These are phyloP conservation scores for Meriones unguiculatus DNA, from an alignment of 2,113 vertebrate species.

Conservation along the genomic window DNA sequence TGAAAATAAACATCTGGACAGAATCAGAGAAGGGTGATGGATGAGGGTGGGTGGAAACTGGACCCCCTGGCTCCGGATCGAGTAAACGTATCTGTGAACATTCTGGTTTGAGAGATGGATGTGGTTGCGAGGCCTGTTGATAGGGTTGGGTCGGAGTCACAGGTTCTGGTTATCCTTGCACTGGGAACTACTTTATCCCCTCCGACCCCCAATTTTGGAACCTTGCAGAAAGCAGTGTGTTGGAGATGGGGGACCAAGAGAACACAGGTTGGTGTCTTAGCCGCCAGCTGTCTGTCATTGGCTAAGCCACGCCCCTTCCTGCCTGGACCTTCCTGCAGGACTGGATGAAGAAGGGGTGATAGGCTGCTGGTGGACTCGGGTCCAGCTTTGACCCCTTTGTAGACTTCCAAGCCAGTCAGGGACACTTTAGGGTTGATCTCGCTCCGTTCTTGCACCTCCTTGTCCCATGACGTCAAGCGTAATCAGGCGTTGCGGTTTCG, in stretches of 20 bases:
- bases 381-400: neutral
- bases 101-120: neutral
- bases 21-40: slow-evolving; percentile 51
- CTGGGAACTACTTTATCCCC: slow-evolving; percentile 9
- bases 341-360: neutral
- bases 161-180: neutral
- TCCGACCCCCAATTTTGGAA: neutral
- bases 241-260: neutral
- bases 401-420: neutral
- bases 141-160: slow-evolving; percentile 17
- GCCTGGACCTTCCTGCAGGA: slow-evolving; percentile 1
- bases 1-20: slow-evolving; percentile 51
- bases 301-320: neutral
- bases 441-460: neutral
- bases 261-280: neutral
- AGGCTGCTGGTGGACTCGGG: neutral
- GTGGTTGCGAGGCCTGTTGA: neutral
- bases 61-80: neutral
- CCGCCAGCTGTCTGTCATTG: neutral
- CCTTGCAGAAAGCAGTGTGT: neutral
- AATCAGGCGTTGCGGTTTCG: neutral
- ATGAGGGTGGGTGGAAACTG: slow-evolving; percentile 30
- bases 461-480: neutral
- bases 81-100: neutral
- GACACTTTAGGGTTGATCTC: neutral